These are phyloP conservation scores for Bembecia ichneumoniformis DNA, from an alignment of 2,888 invertebrate genomes.

Conservation along the genomic window DNA sequence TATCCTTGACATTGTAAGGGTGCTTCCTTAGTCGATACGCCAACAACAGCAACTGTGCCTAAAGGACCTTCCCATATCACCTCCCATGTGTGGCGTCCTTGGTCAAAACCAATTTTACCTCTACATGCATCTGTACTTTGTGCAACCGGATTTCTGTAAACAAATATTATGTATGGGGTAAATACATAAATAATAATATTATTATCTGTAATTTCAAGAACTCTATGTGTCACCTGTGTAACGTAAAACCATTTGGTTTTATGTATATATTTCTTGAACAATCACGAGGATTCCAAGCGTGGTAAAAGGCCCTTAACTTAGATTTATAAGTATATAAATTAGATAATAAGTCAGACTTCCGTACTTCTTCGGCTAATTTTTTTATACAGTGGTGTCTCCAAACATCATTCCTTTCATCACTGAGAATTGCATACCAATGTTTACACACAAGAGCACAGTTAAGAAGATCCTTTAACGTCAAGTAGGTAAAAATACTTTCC, in stretches of 20 bases:
- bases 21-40: conserved; percentile 94
- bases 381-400: conserved; percentile 93
- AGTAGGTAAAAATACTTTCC: conserved; percentile 92
- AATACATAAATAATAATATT: neutral
- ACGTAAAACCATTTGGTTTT: conserved; percentile 96
- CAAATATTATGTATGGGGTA: neutral
- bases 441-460: conserved; percentile 94
- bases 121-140: conserved; percentile 97
- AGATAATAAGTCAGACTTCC: conserved; percentile 92
- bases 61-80: conserved; percentile 98
- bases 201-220: neutral
- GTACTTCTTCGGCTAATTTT: conserved; percentile 85
- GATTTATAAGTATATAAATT: conserved; percentile 92
- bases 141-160: conserved; percentile 91
- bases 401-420: conserved; percentile 94
- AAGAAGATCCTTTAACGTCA: conserved; percentile 87
- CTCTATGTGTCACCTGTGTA: conserved; percentile 79
- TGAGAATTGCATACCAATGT: conserved; percentile 91
- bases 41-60: conserved; percentile 98
- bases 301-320: conserved; percentile 92
- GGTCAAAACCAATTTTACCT: conserved; percentile 90
- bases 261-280: conserved; percentile 97
- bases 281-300: conserved; percentile 98
- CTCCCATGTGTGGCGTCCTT: conserved; percentile 97
- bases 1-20: conserved; percentile 95